Evolutionary conservation across 2,113 vertebrate genomes (phyloP).

Genomic region (Sinocyclocheilus grahami): DNA sequence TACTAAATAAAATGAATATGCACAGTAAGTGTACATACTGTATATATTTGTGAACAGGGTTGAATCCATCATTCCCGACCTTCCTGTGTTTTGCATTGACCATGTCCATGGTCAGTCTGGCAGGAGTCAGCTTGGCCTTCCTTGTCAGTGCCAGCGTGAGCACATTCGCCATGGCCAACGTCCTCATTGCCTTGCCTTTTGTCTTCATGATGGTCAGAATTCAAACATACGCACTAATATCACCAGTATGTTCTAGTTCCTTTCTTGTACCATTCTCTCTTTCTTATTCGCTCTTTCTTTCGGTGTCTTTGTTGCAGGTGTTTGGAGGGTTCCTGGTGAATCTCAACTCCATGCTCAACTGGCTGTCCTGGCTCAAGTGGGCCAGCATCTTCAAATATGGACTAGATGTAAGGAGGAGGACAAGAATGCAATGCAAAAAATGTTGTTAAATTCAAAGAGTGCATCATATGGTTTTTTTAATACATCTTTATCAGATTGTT

Average conservation of each 20-base stretch:
- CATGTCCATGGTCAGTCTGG: conserved; percentile 77
- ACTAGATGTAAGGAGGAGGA: not conserved
- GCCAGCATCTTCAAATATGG: too few relatives aligned
- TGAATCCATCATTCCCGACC: conserved; percentile 68
- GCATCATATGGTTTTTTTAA: too few relatives aligned
- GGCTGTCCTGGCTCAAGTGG: too few relatives aligned
- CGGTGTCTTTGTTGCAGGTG: conserved; percentile 66
- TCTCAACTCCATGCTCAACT: conserved; percentile 75
- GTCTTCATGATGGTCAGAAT: conserved; percentile 82
- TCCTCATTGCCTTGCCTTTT: conserved; percentile 77
- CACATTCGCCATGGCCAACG: conserved; percentile 78
- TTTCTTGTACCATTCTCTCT: not conserved
- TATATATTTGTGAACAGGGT: conserved; percentile 61
- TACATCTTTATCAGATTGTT: too few relatives aligned
- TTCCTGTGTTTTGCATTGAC: conserved; percentile 76
- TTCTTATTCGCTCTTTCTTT: conserved; percentile 9
- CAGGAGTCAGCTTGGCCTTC: conserved; percentile 76
- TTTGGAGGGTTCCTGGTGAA: conserved; percentile 81
- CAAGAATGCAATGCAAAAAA: not conserved
- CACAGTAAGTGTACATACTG: not conserved
- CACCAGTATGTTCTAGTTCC: too few relatives aligned
- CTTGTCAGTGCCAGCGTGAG: conserved; percentile 76
- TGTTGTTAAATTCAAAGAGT: too few relatives aligned
- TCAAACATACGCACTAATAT: not conserved
- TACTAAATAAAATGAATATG: not conserved